A percentile compares a stretch with the other conserved stretches of the same genome.
Conservation (phyloP, 1,140 invertebrate species). For the Pinna nobilis region DNA sequence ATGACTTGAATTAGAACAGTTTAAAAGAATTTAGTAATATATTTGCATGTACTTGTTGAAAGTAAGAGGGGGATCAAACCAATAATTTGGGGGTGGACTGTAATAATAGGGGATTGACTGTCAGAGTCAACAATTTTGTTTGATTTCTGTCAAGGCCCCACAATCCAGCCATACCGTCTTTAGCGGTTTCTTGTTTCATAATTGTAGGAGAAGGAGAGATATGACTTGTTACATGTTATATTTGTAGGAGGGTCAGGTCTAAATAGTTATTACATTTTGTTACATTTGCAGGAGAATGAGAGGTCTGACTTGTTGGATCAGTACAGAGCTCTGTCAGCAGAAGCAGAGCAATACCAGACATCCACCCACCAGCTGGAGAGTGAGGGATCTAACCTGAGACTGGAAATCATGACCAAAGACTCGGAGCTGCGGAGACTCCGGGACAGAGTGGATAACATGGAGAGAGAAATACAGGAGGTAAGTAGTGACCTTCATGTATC, state of each 20-base stretch:
- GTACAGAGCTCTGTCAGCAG: conserved; percentile 70
- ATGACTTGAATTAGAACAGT: too few species aligned
- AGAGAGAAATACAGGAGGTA: conserved; percentile 73
- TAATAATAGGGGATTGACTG: too few species aligned
- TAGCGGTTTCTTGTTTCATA: not conserved
- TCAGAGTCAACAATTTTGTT: too few species aligned
- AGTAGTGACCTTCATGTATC: too few species aligned
- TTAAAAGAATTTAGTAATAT: too few species aligned
- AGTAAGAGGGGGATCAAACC: too few species aligned
- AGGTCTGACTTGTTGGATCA: conserved; percentile 72
- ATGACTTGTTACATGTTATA: too few species aligned
- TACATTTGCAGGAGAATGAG: conserved; percentile 72
- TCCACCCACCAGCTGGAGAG: conserved; percentile 72
- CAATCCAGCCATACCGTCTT: not conserved
- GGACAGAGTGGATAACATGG: conserved; percentile 71
- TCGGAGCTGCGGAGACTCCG: conserved; percentile 67
- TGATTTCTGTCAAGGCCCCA: too few species aligned
- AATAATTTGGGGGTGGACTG: too few species aligned
- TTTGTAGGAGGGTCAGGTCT: not conserved
- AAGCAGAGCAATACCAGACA: conserved; percentile 72
- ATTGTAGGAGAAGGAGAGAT: not conserved
- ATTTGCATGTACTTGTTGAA: too few species aligned
- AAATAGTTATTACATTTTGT: not conserved
- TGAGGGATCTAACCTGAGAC: conserved; percentile 70
- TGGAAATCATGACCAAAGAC: conserved; percentile 73